phyloP scores from a whole-genome alignment of 2,113 vertebrate genomes.

The Podarcis cretensis region DNA sequence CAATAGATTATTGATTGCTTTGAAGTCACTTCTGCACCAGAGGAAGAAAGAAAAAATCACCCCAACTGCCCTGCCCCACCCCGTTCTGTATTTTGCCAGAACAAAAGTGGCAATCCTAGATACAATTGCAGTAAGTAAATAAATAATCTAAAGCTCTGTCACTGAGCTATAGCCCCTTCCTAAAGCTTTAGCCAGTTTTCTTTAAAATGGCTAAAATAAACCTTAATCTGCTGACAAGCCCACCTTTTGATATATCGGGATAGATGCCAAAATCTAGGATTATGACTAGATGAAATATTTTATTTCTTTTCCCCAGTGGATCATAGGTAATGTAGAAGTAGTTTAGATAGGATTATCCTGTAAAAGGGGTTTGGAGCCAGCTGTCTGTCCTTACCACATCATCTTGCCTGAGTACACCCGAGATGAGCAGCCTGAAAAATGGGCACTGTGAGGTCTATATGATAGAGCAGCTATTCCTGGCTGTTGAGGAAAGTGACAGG shows the following conservation, averaged over 20 bases:
- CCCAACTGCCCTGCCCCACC: no score
- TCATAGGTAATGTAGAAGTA: not conserved
- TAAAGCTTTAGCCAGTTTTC: not conserved
- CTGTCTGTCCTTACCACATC: not conserved
- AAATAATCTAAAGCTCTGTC: no score
- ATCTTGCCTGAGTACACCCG: conserved; percentile 24
- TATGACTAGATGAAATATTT: not conserved
- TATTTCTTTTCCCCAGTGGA: not conserved
- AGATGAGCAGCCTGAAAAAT: conserved; percentile 28
- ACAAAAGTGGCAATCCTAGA: no score
- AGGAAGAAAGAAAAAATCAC: no score
- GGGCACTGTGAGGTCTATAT: conserved; percentile 20
- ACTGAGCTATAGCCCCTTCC: no score
- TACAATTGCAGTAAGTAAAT: no score
- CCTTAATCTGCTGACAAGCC: not conserved
- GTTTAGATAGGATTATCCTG: conserved; percentile 4
- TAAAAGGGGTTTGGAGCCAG: not conserved
- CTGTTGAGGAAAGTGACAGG: conserved; percentile 46
- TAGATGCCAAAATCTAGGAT: not conserved
- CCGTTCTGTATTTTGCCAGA: no score
- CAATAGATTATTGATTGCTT: no score
- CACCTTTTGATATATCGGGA: not conserved
- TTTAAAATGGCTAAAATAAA: not conserved
- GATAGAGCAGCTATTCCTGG: conserved; percentile 40
- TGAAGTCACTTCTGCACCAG: no score